Evolutionary conservation across 1,140 invertebrate species (phyloP), one percentile per base, ranked within the genome.

Genomic region (Drosophila sturtevanti): DNA sequence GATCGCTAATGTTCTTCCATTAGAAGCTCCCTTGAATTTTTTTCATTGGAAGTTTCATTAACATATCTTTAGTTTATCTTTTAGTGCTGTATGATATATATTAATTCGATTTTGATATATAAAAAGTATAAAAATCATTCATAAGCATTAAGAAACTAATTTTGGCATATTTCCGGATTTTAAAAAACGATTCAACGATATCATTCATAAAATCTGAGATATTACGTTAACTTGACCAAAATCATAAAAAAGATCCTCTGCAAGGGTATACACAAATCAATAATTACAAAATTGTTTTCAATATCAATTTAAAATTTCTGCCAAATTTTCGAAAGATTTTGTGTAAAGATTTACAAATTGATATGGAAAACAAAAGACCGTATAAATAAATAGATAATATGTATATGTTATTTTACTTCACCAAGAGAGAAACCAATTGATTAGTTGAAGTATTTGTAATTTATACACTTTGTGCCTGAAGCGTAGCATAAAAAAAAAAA

Each of bases 381-480:
- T 48, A 21, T 9, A 48, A 48, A 11, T 10, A 11, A 48, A 21
- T 48, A 48, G 41, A 48, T 48, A 48, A 24, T 48, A 48, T 48
- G 41, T 48, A 48, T 48, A 48, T 48, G 41, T 48, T 48, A 48
- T 48, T 7, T 48, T 14, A 44, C 38, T 63, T 63, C 16, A 54
- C 62, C 52, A 31, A 27, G 48, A 55, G 24, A 51, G 48, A 67
- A 6, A 16, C 10, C 18, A n/a, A 58, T 41, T 55, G 65, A 79
- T 72, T 79, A 79, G 41, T 79, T 72, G 69, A 89, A 63, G 89
- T 89, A 89, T 89, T 89, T 89, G 84, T 89, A 87, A 87, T 89
- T 89, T 89, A 48, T 48, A 89, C 84, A 89, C 84, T 89, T 89
- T 89, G 84, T 89, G 84, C 84, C 84, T 89, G 85, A 89, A 48